A percentile compares a stretch with the other conserved stretches of the same genome.
These are phyloP conservation scores for Serripes groenlandicus DNA, from an alignment of 2,888 invertebrate genomes.

Conservation along the genomic window DNA sequence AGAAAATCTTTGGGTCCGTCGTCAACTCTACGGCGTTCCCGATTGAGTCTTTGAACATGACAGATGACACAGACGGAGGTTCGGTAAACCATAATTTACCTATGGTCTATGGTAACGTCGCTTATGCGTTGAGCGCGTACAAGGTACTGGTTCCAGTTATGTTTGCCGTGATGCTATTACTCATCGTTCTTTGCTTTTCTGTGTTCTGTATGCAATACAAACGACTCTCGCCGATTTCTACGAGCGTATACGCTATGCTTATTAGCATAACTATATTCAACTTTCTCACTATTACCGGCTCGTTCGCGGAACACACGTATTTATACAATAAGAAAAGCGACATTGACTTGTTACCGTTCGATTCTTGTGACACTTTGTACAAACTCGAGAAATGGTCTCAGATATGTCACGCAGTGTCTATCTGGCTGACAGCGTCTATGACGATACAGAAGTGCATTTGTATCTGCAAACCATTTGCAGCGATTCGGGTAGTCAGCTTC, in stretches of 20 bases:
- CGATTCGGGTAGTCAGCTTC: neutral
- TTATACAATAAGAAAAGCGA: neutral
- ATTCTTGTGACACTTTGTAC: neutral
- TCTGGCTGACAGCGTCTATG: constrained; percentile 15
- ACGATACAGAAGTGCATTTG: constrained; percentile 5
- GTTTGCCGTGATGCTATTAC: neutral
- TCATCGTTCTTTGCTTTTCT: neutral
- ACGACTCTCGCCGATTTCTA: neutral
- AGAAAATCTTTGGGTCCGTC: too few relatives aligned
- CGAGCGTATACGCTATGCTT: constrained; percentile 2
- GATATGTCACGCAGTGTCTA: constrained; percentile 4
- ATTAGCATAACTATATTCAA: constrained; percentile 6
- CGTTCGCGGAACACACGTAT: constrained; percentile 1
- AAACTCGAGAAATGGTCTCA: constrained; percentile 1
- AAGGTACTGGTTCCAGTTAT: neutral
- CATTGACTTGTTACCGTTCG: neutral
- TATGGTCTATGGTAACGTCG: neutral
- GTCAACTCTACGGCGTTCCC: too few relatives aligned
- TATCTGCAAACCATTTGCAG: constrained; percentile 9
- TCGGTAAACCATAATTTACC: neutral
- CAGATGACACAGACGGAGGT: too few relatives aligned
- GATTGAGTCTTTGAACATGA: too few relatives aligned
- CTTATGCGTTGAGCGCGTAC: neutral
- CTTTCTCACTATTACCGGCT: neutral
- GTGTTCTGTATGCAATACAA: constrained; percentile 9